These are phyloP conservation scores for Emydoidea blandingii DNA, from an alignment of 2,797 vertebrate species.

Conservation along the genomic window DNA sequence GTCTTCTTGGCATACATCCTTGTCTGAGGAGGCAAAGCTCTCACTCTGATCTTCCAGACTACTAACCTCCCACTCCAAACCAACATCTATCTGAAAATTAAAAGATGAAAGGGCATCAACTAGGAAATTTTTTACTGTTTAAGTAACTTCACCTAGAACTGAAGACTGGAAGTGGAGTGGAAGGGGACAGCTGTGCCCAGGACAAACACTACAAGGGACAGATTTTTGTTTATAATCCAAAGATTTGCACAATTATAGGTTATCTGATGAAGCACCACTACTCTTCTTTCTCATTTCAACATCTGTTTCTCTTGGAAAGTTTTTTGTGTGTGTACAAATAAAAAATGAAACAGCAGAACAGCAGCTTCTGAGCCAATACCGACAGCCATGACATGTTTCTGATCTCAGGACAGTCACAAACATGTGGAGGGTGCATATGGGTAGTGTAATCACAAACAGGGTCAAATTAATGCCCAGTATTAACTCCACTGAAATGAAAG, in stretches of 20 bases:
- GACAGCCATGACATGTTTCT: rapidly evolving
- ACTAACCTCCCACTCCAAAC: not conserved
- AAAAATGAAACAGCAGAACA: not conserved
- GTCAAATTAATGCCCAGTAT: not conserved
- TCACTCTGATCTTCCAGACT: not conserved
- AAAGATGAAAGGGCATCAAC: not conserved
- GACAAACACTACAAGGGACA: rapidly evolving
- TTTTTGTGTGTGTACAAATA: not conserved
- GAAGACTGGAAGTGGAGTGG: not conserved
- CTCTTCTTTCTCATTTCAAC: not conserved
- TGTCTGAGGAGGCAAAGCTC: not conserved
- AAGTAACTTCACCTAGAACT: not conserved
- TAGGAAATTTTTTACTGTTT: not conserved
- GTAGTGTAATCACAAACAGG: not conserved
- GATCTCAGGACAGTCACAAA: rapidly evolving
- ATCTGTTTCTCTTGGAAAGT: rapidly evolving
- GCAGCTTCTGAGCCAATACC: not conserved
- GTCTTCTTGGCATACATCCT: rapidly evolving
- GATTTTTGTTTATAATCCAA: not conserved
- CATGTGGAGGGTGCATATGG: rapidly evolving
- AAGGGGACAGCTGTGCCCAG: not conserved
- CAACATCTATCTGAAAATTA: not conserved
- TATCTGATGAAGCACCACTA: not conserved
- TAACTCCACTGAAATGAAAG: not conserved
- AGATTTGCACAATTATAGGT: not conserved